phyloP scores from a whole-genome alignment of 1,140 invertebrate species.

The Monochamus saltuarius region DNA sequence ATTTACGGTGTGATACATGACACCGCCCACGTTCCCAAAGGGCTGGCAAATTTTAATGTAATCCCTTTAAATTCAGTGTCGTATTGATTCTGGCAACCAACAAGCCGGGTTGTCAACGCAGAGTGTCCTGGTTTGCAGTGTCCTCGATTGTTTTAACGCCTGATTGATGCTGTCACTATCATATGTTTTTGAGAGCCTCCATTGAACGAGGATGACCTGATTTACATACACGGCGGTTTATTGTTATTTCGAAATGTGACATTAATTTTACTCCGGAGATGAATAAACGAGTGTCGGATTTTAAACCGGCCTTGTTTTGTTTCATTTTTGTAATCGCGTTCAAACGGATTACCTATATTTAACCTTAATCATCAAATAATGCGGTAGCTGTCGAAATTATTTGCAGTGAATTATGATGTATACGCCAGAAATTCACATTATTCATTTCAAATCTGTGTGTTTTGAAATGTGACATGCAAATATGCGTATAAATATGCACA shows the following conservation, averaged over 20 bases:
- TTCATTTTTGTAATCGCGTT: too few species aligned
- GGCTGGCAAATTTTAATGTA: neutral
- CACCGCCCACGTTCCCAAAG: neutral
- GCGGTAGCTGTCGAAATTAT: too few species aligned
- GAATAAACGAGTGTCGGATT: too few species aligned
- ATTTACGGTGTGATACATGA: neutral
- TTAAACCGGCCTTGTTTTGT: too few species aligned
- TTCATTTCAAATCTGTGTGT: too few species aligned
- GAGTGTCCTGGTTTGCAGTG: neutral
- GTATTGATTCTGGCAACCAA: constrained; percentile 2
- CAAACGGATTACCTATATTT: too few species aligned
- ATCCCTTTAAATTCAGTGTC: neutral
- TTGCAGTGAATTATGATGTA: too few species aligned
- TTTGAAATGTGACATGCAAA: too few species aligned
- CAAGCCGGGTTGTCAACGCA: neutral
- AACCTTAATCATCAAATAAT: too few species aligned
- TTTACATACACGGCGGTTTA: neutral
- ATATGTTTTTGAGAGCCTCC: constrained; percentile 4
- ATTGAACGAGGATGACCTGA: neutral
- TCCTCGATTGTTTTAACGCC: constrained; percentile 4
- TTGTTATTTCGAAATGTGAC: neutral
- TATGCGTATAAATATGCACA: too few species aligned
- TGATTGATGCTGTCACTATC: constrained; percentile 4
- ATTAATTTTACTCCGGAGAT: too few species aligned
- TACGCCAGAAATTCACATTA: too few species aligned